Evolutionary conservation across 1,140 invertebrate genomes (phyloP).

Genomic region (Hycleus phaleratus): DNA sequence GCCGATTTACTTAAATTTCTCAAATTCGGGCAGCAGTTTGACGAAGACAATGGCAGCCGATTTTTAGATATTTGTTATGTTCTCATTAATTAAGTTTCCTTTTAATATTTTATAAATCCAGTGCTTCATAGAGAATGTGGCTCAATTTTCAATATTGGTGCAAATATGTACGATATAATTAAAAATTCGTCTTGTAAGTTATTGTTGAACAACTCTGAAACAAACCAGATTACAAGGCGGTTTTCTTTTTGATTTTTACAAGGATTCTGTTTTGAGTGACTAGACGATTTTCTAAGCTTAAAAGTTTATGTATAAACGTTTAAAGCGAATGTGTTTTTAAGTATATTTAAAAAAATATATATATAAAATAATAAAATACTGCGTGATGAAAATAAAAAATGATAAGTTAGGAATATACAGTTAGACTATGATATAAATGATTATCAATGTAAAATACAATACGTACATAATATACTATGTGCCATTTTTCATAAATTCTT

Average conservation of each 20-base stretch:
- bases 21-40: constrained; percentile 20
- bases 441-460: constrained; percentile 44
- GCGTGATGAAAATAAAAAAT: constrained; percentile 35
- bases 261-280: constrained; percentile 9
- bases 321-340: constrained; percentile 41
- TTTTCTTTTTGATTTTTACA: too few relatives aligned
- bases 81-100: not conserved
- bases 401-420: constrained; percentile 39
- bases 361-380: constrained; percentile 39
- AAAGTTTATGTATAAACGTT: constrained; percentile 37
- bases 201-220: not conserved
- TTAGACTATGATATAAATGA: constrained; percentile 39
- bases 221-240: not conserved
- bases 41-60: constrained; percentile 11
- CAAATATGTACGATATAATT: constrained; percentile 9
- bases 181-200: too few relatives aligned
- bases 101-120: not conserved
- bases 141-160: constrained; percentile 26
- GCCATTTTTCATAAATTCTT: constrained; percentile 38
- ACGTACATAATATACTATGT: constrained; percentile 45
- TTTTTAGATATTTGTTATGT: not conserved
- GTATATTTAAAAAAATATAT: constrained; percentile 36
- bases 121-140: not conserved
- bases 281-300: constrained; percentile 37
- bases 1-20: constrained; percentile 15